Percentiles rank a stretch among this genome's conserved stretches.
phyloP scores from a whole-genome alignment of 2,888 invertebrate species.

The Tetramorium bicarinatum region DNA sequence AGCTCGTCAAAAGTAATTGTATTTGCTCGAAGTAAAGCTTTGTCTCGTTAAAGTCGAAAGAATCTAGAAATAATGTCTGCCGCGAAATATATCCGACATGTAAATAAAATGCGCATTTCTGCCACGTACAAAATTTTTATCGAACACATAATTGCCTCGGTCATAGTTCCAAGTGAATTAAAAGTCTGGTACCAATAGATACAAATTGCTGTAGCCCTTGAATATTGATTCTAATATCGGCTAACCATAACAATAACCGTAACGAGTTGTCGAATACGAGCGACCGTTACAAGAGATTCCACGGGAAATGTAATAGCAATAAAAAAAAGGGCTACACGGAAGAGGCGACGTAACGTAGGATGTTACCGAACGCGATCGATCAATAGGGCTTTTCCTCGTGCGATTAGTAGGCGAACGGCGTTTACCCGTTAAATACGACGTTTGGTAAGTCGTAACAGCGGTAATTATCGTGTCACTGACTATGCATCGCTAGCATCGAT shows the following conservation, averaged over 20 bases:
- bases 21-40: slow-evolving; percentile 1
- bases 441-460: slow-evolving; percentile 83
- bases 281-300: slow-evolving; percentile 35
- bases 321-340: slow-evolving; percentile 17
- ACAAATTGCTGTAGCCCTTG: slow-evolving; percentile 20
- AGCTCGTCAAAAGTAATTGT: slow-evolving; percentile 20
- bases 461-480: slow-evolving; percentile 85
- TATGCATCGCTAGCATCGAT: slow-evolving; percentile 80
- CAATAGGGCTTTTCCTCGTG: slow-evolving; percentile 63
- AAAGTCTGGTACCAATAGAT: slow-evolving; percentile 36
- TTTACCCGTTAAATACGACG: slow-evolving; percentile 85
- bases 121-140: background rate
- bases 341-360: slow-evolving; percentile 50
- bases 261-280: slow-evolving; percentile 41
- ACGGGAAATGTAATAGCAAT: slow-evolving; percentile 30
- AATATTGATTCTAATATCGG: slow-evolving; percentile 51
- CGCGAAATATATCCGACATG: background rate
- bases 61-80: background rate
- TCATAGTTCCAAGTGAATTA: slow-evolving; percentile 24
- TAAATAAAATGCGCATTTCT: background rate
- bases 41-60: background rate
- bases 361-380: slow-evolving; percentile 71
- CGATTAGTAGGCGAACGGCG: slow-evolving; percentile 83
- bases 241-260: slow-evolving; percentile 52
- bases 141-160: slow-evolving; percentile 7